A percentile compares a stretch with the other conserved stretches of the same genome.
Conservation (phyloP, 2,888 invertebrate genomes). For the Lepidochitona cinerea region DNA sequence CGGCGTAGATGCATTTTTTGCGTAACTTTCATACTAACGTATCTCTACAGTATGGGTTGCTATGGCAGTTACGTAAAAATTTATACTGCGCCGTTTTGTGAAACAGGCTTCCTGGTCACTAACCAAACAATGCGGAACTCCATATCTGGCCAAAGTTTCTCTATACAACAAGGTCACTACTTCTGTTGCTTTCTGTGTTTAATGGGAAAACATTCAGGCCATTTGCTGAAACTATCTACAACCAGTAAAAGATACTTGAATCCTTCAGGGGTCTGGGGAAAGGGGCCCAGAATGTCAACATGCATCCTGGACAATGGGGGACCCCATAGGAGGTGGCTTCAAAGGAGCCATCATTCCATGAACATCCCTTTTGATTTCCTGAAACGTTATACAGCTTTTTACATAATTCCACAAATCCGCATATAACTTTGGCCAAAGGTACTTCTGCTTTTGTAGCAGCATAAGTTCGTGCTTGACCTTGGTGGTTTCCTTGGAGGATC, state of each 20-base stretch:
- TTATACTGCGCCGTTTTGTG: no score
- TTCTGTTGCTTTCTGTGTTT: constrained; percentile 30
- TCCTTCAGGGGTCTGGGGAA: constrained; percentile 10
- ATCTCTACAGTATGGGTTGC: no score
- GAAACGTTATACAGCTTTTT: constrained; percentile 20
- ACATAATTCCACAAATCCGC: constrained; percentile 24
- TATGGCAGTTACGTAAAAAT: no score
- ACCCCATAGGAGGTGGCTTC: constrained; percentile 1
- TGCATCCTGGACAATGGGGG: constrained; percentile 29
- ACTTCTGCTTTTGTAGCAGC: constrained; percentile 21
- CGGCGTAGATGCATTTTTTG: no score
- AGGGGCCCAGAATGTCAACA: constrained; percentile 29
- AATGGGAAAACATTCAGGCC: constrained; percentile 34
- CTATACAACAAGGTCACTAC: constrained; percentile 29
- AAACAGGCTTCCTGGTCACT: no score
- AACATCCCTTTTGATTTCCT: constrained; percentile 19
- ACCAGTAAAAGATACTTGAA: constrained; percentile 21
- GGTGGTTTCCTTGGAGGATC: constrained; percentile 23
- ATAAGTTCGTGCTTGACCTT: constrained; percentile 29
- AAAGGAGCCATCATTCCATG: constrained; percentile 19
- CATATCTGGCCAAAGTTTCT: constrained; percentile 29
- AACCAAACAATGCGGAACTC: constrained; percentile 27
- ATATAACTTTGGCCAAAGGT: constrained; percentile 37
- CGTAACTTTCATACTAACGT: no score
- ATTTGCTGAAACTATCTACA: constrained; percentile 33